Conservation (phyloP, 1,140 invertebrate genomes). For the Hesperophylax magnus region DNA sequence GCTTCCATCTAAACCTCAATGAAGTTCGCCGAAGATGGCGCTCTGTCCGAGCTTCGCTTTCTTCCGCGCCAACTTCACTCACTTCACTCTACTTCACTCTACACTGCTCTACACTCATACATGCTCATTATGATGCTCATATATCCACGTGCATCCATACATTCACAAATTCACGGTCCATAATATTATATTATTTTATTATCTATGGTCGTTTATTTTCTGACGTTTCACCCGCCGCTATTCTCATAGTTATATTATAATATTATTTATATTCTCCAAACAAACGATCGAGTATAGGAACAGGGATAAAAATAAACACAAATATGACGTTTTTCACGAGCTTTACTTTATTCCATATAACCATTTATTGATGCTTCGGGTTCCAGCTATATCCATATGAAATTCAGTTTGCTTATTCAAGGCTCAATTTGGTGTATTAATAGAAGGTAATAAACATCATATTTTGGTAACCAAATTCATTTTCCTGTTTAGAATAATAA, state of each 20-base stretch:
- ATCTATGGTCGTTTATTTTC: slow-evolving; percentile 3
- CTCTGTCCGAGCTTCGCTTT: slow-evolving; percentile 11
- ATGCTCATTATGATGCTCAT: too few relatives aligned
- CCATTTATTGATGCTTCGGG: slow-evolving; percentile 11
- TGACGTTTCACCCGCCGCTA: slow-evolving; percentile 1
- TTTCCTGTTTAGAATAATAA: slow-evolving; percentile 4
- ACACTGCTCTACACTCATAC: too few relatives aligned
- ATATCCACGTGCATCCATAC: too few relatives aligned
- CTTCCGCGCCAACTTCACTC: slow-evolving; percentile 25
- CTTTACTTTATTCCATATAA: slow-evolving; percentile 21
- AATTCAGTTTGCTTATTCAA: slow-evolving; percentile 11
- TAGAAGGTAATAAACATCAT: slow-evolving; percentile 26
- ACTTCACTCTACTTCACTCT: too few relatives aligned
- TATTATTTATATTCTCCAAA: slow-evolving; percentile 14
- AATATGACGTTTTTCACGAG: slow-evolving; percentile 35
- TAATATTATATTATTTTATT: too few relatives aligned
- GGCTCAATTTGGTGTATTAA: neutral
- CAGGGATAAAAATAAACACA: slow-evolving; percentile 34
- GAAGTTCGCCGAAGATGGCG: slow-evolving; percentile 39
- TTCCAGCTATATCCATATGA: neutral
- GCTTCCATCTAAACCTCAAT: slow-evolving; percentile 45
- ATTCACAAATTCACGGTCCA: slow-evolving; percentile 1
- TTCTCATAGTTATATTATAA: slow-evolving; percentile 8
- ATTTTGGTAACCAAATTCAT: slow-evolving; percentile 12
- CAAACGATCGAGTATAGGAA: slow-evolving; percentile 7